phyloP scores from a whole-genome alignment of 2,888 invertebrate genomes.

The Melipona bicolor region DNA sequence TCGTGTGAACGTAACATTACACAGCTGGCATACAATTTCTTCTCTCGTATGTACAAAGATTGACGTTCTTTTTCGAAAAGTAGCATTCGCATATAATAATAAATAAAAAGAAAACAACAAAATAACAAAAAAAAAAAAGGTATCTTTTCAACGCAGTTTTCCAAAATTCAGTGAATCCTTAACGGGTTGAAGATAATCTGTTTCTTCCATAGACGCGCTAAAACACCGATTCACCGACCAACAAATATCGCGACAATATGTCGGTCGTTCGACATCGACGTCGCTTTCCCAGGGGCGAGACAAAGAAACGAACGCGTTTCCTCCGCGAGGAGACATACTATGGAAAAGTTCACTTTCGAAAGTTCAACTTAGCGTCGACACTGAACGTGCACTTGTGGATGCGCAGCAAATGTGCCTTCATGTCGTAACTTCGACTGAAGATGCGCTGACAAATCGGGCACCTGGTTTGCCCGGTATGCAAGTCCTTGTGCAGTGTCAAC shows the following conservation, averaged over 20 bases:
- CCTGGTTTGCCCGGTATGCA: slow-evolving; percentile 87
- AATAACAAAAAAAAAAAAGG: too few relatives aligned
- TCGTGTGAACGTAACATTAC: too few relatives aligned
- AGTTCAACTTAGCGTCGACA: slow-evolving; percentile 72
- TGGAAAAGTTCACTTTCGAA: slow-evolving; percentile 59
- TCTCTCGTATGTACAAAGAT: too few relatives aligned
- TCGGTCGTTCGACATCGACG: not conserved
- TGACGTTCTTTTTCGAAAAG: too few relatives aligned
- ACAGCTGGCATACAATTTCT: too few relatives aligned
- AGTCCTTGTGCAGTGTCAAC: slow-evolving; percentile 87
- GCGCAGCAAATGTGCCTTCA: slow-evolving; percentile 87
- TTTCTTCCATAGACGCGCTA: not conserved
- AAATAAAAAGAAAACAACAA: too few relatives aligned
- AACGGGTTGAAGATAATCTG: too few relatives aligned
- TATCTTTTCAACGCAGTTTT: too few relatives aligned
- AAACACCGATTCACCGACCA: not conserved
- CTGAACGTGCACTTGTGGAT: slow-evolving; percentile 85
- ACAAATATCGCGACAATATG: not conserved
- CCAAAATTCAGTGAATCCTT: too few relatives aligned
- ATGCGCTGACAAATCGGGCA: slow-evolving; percentile 87
- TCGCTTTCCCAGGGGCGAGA: not conserved
- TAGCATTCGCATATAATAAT: too few relatives aligned
- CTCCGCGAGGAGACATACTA: not conserved
- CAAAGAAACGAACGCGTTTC: not conserved
- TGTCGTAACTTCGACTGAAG: slow-evolving; percentile 87